A percentile compares a stretch with the other conserved stretches of the same genome.
Conservation (phyloP, 2,888 invertebrate species). For the Apodemia duryi region DNA sequence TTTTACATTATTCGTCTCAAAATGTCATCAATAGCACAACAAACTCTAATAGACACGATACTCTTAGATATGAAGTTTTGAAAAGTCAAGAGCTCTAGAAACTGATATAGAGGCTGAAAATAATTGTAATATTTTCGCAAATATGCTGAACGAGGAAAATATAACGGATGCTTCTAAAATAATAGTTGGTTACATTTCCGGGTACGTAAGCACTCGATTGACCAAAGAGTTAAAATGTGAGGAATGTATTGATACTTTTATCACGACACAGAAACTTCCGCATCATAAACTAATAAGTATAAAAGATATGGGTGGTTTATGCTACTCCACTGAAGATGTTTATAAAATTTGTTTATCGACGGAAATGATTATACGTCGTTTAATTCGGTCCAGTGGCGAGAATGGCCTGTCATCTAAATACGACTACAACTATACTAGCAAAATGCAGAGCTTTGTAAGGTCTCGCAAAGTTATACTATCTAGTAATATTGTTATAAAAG, state of each 20-base stretch:
- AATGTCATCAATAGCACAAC: conserved; percentile 6
- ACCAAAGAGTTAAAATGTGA: not conserved
- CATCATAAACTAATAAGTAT: not conserved
- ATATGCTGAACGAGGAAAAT: too few relatives aligned
- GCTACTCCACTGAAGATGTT: not conserved
- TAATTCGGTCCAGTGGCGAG: not conserved
- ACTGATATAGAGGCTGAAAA: too few relatives aligned
- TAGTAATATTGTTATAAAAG: too few relatives aligned
- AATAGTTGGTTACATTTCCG: too few relatives aligned
- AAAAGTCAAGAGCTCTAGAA: not conserved
- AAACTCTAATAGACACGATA: not conserved
- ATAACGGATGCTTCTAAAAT: too few relatives aligned
- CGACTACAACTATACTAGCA: conserved; percentile 3
- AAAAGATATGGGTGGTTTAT: conserved; percentile 13
- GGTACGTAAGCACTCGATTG: too few relatives aligned
- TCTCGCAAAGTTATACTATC: too few relatives aligned
- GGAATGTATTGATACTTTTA: not conserved
- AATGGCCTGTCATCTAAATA: conserved; percentile 4
- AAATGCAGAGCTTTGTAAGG: too few relatives aligned
- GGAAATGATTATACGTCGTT: not conserved
- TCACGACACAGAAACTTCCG: too few relatives aligned
- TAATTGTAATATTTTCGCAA: too few relatives aligned
- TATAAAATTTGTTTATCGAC: conserved; percentile 9
- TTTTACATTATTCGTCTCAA: conserved; percentile 2
- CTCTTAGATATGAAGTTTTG: not conserved